A percentile compares a stretch with the other conserved stretches of the same genome.
phyloP scores from a whole-genome alignment of 2,797 vertebrate species.

The Steatocranus sp. region DNA sequence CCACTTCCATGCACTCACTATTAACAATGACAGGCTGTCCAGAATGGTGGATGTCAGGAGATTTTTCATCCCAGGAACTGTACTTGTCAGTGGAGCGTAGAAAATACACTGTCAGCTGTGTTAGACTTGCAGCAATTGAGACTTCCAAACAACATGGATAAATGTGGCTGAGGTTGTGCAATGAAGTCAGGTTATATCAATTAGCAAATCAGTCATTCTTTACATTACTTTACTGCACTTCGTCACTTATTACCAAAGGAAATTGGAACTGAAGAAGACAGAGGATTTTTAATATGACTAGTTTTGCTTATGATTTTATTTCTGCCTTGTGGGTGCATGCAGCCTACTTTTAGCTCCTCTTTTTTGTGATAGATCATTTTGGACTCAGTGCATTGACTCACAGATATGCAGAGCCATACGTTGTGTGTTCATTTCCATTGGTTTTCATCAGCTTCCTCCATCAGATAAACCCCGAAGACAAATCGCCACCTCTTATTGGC shows the following conservation, averaged over 20 bases:
- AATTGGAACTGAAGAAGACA: not conserved
- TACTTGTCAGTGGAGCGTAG: slow-evolving; percentile 40
- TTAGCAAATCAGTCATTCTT: not conserved
- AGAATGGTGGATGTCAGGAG: slow-evolving; percentile 47
- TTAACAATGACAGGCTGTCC: slow-evolving; percentile 62
- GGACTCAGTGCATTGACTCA: slow-evolving; percentile 37
- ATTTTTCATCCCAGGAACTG: slow-evolving; percentile 42
- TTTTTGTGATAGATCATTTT: slow-evolving; percentile 36
- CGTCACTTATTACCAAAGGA: not conserved
- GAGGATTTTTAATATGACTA: not conserved
- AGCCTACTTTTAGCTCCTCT: slow-evolving; percentile 12
- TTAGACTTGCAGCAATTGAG: slow-evolving; percentile 7
- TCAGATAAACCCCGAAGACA: slow-evolving; percentile 71
- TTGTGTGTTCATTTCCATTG: slow-evolving; percentile 53
- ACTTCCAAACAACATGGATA: slow-evolving; percentile 12
- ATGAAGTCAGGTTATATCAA: slow-evolving; percentile 20
- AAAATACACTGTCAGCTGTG: slow-evolving; percentile 37
- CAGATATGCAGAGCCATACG: slow-evolving; percentile 40
- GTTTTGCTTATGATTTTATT: slow-evolving; percentile 26
- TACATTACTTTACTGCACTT: not conserved
- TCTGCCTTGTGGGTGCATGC: slow-evolving; percentile 6
- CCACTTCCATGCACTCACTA: slow-evolving; percentile 49
- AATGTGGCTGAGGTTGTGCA: not conserved
- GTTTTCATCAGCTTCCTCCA: slow-evolving; percentile 69
- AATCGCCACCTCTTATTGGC: slow-evolving; percentile 65